These are phyloP conservation scores for Acrobasis repandana DNA, from an alignment of 2,888 invertebrate genomes.

Conservation along the genomic window DNA sequence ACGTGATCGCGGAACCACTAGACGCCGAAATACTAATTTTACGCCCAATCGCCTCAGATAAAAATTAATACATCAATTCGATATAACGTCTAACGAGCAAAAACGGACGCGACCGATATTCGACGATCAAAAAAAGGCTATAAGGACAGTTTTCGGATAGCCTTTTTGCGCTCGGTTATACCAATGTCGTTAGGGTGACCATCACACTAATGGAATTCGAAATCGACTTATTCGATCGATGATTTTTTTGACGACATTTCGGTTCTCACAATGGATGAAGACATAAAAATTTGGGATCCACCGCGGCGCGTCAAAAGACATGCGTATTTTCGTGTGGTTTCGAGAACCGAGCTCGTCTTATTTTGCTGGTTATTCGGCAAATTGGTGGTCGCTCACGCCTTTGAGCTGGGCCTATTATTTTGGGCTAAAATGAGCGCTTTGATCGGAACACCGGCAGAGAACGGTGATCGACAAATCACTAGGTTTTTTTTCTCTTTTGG, in stretches of 20 bases:
- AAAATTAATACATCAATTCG: constrained; percentile 75
- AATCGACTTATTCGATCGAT: constrained; percentile 58
- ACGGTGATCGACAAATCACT: constrained; percentile 77
- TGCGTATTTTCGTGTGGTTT: constrained; percentile 67
- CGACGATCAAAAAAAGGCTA: constrained; percentile 57
- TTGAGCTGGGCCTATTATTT: constrained; percentile 74
- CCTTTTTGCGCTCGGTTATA: constrained; percentile 68
- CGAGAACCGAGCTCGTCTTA: constrained; percentile 57
- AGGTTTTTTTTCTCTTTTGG: constrained; percentile 52
- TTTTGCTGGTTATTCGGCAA: constrained; percentile 65
- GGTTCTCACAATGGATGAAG: constrained; percentile 77
- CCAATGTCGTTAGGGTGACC: constrained; percentile 76
- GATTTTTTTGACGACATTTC: constrained; percentile 51
- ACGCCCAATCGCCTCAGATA: constrained; percentile 75
- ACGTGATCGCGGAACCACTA: constrained; percentile 70
- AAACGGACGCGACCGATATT: constrained; percentile 57
- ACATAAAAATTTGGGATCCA: constrained; percentile 76
- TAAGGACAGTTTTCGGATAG: constrained; percentile 63
- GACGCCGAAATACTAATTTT: constrained; percentile 71
- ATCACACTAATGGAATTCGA: constrained; percentile 67
- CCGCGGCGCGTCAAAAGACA: constrained; percentile 75
- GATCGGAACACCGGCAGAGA: constrained; percentile 57
- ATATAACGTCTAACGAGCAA: constrained; percentile 49
- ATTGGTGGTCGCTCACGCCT: constrained; percentile 80
- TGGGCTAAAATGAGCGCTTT: constrained; percentile 55